Evolutionary conservation across 2,888 invertebrate species (phyloP).

Genomic region (Epicampocera succincta): DNA sequence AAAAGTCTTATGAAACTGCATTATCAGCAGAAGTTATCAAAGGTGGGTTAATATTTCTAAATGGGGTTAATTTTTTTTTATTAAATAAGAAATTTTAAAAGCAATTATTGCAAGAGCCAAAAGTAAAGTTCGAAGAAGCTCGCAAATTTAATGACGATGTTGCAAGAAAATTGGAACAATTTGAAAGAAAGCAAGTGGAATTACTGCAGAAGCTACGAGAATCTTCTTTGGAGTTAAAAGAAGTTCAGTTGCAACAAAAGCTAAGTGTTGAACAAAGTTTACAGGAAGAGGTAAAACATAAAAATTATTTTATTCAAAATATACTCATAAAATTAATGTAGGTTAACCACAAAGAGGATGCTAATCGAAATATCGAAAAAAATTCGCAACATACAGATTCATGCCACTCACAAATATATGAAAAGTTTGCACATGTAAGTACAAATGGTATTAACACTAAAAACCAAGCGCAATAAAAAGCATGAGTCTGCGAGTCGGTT

Average conservation of each 20-base stretch:
- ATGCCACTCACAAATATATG: no score
- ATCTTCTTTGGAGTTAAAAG: slow-evolving; percentile 62
- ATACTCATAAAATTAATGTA: neutral
- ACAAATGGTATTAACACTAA: no score
- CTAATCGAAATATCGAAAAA: no score
- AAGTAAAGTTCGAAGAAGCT: slow-evolving; percentile 69
- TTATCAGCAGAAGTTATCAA: slow-evolving; percentile 76
- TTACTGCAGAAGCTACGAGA: slow-evolving; percentile 74
- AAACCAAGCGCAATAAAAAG: no score
- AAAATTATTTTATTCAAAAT: neutral
- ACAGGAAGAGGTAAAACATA: slow-evolving; percentile 16
- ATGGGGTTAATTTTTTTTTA: neutral
- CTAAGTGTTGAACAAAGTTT: neutral
- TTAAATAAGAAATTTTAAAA: slow-evolving; percentile 45
- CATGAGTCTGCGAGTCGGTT: no score
- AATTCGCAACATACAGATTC: no score
- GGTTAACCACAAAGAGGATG: no score
- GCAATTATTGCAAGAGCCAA: slow-evolving; percentile 71
- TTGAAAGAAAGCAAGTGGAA: slow-evolving; percentile 75
- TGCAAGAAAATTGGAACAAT: slow-evolving; percentile 75
- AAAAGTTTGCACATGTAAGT: no score
- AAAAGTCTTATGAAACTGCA: slow-evolving; percentile 76
- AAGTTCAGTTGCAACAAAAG: slow-evolving; percentile 14
- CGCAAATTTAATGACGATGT: slow-evolving; percentile 75
- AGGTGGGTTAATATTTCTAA: slow-evolving; percentile 72